Evolutionary conservation across 2,797 vertebrate genomes (phyloP), one percentile per base, ranked within the genome.

Genomic region (Pseudochirops corinnae): DNA sequence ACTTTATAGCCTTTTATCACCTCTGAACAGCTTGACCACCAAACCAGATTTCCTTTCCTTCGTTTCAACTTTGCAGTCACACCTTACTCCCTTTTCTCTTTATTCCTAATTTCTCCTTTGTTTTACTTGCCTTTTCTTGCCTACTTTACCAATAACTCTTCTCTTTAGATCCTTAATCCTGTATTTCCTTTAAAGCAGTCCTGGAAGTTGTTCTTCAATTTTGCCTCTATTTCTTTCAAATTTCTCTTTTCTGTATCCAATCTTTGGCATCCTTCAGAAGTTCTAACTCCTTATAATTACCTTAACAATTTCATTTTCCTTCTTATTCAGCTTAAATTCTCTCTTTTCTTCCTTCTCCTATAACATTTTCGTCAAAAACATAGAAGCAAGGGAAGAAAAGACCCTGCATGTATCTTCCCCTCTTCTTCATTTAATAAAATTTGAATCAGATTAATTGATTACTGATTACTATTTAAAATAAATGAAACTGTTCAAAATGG

Each of bases 381-480:
- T 67, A 67, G 60, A 33, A 58, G 29, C 28, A 67, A 33, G 14
- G 67, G 5, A 74, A 74, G n/a, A 39, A 67, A 74, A 74, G 39
- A 46, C 39, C n/a, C n/a, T 24, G 1, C 18, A 46, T 3, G 39
- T 94, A 60, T 92, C 82, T 87, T 93, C 95, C 90, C 29, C 53
- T 46, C 87, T 95, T 33, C 67, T 94, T 96, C 95, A 96, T 91
- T 97, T 90, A 95, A 96, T 97, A 95, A 91, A 82, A 92, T 5
- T 14, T 87, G 91, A 96, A 95, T 90, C 90, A 93, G 74, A 95
- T 94, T 60, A n/a, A 93, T 93, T 92, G 91, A 26, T 56, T 93
- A 90, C 93, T 95, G 90, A 5, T 97, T 74, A 92, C 55, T 29
- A 50, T 96, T 94, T 46, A 12, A 46, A 46, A 82, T 26, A 9